Evolutionary conservation across 2,888 invertebrate species (phyloP).

Genomic region (Limnephilus rhombicus): DNA sequence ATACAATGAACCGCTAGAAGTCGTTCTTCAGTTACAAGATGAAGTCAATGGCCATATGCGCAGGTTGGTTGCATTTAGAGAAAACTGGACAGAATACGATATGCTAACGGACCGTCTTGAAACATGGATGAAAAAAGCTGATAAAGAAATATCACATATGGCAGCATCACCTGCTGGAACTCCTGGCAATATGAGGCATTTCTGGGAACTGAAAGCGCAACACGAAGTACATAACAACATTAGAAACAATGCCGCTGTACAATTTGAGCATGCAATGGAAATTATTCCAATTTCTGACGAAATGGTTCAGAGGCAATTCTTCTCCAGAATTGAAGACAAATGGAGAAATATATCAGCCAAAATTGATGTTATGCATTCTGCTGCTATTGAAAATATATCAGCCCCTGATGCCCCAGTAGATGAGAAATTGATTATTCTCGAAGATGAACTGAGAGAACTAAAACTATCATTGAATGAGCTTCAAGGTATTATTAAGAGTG

Average conservation of each 20-base stretch:
- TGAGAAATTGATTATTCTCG: slow-evolving; percentile 86
- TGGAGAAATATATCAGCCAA: slow-evolving; percentile 83
- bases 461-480: slow-evolving; percentile 83
- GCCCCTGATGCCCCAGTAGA: slow-evolving; percentile 85
- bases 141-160: slow-evolving; percentile 83
- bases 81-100: slow-evolving; percentile 88
- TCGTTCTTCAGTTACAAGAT: slow-evolving; percentile 85
- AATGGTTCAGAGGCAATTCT: slow-evolving; percentile 87
- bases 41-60: slow-evolving; percentile 86
- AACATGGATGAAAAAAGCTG: slow-evolving; percentile 86
- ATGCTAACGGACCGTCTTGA: slow-evolving; percentile 85
- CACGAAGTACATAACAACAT: slow-evolving; percentile 90
- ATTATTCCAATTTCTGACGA: slow-evolving; percentile 91
- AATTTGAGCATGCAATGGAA: slow-evolving; percentile 87
- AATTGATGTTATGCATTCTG: slow-evolving; percentile 82
- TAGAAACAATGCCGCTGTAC: slow-evolving; percentile 83
- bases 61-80: slow-evolving; percentile 85
- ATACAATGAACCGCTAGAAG: slow-evolving; percentile 85
- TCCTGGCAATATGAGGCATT: slow-evolving; percentile 86
- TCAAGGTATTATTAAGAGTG: slow-evolving; percentile 88
- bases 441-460: slow-evolving; percentile 87
- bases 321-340: slow-evolving; percentile 86
- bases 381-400: slow-evolving; percentile 84
- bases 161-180: slow-evolving; percentile 81
- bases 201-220: slow-evolving; percentile 93